These are phyloP conservation scores for Conops quadrifasciatus DNA, from an alignment of 2,888 invertebrate genomes.

Conservation along the genomic window DNA sequence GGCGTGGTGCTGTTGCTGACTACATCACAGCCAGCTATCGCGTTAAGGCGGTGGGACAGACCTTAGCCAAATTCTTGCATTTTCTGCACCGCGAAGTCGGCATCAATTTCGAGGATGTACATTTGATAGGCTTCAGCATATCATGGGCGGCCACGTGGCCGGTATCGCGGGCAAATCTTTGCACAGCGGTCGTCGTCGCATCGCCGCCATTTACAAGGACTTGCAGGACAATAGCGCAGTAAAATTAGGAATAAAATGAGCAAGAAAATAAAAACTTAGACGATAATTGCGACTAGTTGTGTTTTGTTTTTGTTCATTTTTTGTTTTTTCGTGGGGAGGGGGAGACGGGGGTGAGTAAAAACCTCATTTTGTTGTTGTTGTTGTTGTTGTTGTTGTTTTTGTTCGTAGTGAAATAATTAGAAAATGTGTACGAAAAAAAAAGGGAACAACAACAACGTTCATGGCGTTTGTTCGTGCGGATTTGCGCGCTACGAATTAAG, in stretches of 20 bases:
- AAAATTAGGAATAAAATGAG: conserved; percentile 42
- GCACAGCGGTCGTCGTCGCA: conserved; percentile 52
- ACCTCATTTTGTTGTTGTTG: neutral
- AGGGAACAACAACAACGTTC: conserved; percentile 7
- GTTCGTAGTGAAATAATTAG: neutral
- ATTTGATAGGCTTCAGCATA: conserved; percentile 67
- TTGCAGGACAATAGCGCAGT: conserved; percentile 33
- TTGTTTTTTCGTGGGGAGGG: neutral
- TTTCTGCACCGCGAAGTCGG: conserved; percentile 70
- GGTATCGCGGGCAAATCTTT: conserved; percentile 67
- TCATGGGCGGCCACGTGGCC: conserved; percentile 71
- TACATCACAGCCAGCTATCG: conserved; percentile 60
- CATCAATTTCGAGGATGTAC: conserved; percentile 54
- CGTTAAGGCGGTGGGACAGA: conserved; percentile 67
- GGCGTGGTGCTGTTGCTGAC: conserved; percentile 59
- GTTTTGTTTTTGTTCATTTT: neutral
- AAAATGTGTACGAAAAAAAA: conserved; percentile 2
- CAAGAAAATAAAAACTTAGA: conserved; percentile 1
- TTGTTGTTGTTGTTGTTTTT: too few species aligned
- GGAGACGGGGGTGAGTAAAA: too few species aligned
- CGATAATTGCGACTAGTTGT: neutral
- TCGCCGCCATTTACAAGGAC: conserved; percentile 52
- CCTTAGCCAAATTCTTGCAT: conserved; percentile 72
- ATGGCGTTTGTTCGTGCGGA: conserved; percentile 28
- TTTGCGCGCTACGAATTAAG: conserved; percentile 21